Conservation (phyloP, 1,140 invertebrate genomes). For the Drosophila littoralis region DNA sequence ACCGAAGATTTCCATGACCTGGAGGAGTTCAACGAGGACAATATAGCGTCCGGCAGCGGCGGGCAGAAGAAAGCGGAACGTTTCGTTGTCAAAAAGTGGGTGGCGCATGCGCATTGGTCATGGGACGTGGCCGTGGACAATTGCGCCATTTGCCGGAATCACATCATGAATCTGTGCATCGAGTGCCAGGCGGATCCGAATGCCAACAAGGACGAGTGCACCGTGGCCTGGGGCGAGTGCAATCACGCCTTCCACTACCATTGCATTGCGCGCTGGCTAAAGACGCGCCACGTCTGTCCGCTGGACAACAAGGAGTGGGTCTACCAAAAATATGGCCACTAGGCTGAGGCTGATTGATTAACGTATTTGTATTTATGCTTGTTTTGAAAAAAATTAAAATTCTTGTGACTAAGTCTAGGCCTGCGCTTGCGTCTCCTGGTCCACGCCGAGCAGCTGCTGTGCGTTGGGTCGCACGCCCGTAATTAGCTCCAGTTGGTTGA, state of each 20-base stretch:
- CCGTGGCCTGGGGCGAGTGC: conserved; percentile 99
- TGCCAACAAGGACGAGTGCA: conserved; percentile 98
- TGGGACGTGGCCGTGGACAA: conserved; percentile 99
- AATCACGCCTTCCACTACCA: conserved; percentile 99
- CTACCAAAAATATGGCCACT: conserved; percentile 91
- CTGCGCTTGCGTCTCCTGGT: conserved; percentile 30
- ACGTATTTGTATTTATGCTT: conserved; percentile 13
- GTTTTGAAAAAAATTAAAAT: conserved; percentile 21
- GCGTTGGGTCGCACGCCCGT: conserved; percentile 53
- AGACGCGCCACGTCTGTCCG: conserved; percentile 99
- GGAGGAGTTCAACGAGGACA: conserved; percentile 77
- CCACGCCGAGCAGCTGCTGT: conserved; percentile 52
- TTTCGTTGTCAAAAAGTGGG: conserved; percentile 99
- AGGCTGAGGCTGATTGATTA: conserved; percentile 18
- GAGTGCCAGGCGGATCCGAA: conserved; percentile 99
- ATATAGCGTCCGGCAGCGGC: conserved; percentile 90
- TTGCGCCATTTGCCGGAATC: conserved; percentile 99
- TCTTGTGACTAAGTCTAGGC: conserved; percentile 13
- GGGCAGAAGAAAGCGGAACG: conserved; percentile 87
- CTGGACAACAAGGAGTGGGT: conserved; percentile 99
- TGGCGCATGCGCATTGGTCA: conserved; percentile 98
- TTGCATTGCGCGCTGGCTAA: conserved; percentile 99
- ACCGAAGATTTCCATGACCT: conserved; percentile 66
- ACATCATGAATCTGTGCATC: conserved; percentile 99
- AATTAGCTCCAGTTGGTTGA: conserved; percentile 52